Evolutionary conservation across 2,113 vertebrate genomes (phyloP).

Genomic region (Stomatorhinus ivindoensis): DNA sequence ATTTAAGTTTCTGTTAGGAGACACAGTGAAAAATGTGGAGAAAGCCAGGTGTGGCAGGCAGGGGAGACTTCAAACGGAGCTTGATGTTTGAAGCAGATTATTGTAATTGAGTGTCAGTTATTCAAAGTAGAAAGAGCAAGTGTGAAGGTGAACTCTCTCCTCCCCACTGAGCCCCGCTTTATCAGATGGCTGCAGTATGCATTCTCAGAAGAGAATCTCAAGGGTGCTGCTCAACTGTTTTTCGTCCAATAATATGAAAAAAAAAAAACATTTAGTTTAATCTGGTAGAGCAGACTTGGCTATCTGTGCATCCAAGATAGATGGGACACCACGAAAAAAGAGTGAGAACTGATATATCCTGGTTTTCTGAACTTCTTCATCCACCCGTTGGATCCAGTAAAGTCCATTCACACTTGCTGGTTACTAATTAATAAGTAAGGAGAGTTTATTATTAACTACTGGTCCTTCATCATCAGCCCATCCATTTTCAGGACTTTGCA

Average conservation of each 20-base stretch:
- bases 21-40: not conserved
- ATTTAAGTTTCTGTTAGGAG: not conserved
- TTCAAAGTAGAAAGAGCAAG: not conserved
- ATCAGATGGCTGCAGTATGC: not conserved
- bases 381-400: not conserved
- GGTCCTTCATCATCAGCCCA: not conserved
- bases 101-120: constrained; percentile 1
- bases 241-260: not conserved
- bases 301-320: not conserved
- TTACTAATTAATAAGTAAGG: not conserved
- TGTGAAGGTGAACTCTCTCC: not conserved
- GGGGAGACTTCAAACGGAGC: not conserved
- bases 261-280: not conserved
- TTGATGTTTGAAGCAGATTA: constrained; percentile 4
- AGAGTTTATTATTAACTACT: not conserved
- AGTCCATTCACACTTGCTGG: not conserved
- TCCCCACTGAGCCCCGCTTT: not conserved
- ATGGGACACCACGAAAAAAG: not conserved
- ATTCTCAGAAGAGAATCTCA: not conserved
- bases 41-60: not conserved
- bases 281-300: not conserved
- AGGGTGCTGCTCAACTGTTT: not conserved
- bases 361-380: not conserved
- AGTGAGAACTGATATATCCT: not conserved
- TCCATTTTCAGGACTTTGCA: not conserved